Conservation (phyloP, 30 jellyfish, hydroid and myxozoan genomes). For the Aurelia coerulea region DNA sequence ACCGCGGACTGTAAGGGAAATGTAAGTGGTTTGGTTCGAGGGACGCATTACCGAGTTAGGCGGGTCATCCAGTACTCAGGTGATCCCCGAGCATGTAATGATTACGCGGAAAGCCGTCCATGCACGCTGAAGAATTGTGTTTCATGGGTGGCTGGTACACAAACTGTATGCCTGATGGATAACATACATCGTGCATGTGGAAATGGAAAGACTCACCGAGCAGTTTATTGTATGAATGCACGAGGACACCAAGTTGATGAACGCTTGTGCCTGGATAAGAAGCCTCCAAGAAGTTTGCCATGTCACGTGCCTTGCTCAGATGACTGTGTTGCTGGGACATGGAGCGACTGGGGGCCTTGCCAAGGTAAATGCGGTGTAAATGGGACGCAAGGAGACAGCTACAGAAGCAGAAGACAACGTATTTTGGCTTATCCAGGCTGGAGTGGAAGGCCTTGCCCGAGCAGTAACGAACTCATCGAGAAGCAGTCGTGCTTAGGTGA, state of each 20-base stretch:
- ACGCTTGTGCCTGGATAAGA: slow-evolving; percentile 26
- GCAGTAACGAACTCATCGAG: slow-evolving; percentile 7
- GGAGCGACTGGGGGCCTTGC: slow-evolving; percentile 82
- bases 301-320: slow-evolving; percentile 75
- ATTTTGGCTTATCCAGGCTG: slow-evolving; percentile 70
- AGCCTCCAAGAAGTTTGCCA: slow-evolving; percentile 61
- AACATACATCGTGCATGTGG: slow-evolving; percentile 72
- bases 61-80: slow-evolving; percentile 53
- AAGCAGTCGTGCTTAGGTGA: slow-evolving; percentile 61
- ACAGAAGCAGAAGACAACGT: slow-evolving; percentile 29
- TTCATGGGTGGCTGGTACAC: slow-evolving; percentile 67
- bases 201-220: slow-evolving; percentile 67
- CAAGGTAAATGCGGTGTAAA: slow-evolving; percentile 44
- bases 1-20: slow-evolving; percentile 57
- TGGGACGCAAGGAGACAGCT: slow-evolving; percentile 55
- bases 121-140: slow-evolving; percentile 60
- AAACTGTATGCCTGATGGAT: slow-evolving; percentile 60
- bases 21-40: slow-evolving; percentile 39
- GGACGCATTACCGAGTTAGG: slow-evolving; percentile 70
- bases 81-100: slow-evolving; percentile 70
- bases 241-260: slow-evolving; percentile 62
- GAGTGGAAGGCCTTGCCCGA: slow-evolving; percentile 77
- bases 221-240: slow-evolving; percentile 74
- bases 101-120: slow-evolving; percentile 76
- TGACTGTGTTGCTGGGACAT: slow-evolving; percentile 75